phyloP scores from a whole-genome alignment of 2,797 vertebrate species.

The Perodicticus potto region DNA sequence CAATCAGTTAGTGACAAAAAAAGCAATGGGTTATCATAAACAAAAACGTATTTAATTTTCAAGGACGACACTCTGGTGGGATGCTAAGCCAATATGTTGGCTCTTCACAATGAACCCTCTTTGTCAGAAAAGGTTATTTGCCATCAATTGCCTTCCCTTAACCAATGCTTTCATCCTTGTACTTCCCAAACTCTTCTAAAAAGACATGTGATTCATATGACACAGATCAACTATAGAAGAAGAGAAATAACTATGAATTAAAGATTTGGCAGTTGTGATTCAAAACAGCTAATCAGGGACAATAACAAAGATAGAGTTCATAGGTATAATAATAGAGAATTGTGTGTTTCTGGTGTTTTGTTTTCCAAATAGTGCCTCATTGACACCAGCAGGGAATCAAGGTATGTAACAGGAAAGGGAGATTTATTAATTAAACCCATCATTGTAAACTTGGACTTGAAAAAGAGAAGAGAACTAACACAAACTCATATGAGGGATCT shows the following conservation, averaged over 20 bases:
- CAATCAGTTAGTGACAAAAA: background rate
- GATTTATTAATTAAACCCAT: conserved; percentile 1
- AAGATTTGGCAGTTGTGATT: background rate
- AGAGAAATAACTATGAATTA: background rate
- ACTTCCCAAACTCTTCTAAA: background rate
- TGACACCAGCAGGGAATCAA: background rate
- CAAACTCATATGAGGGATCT: background rate
- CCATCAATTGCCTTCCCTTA: background rate
- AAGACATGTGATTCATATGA: background rate
- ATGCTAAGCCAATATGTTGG: background rate
- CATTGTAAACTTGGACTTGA: background rate
- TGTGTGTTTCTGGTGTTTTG: conserved; percentile 8
- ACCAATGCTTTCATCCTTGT: background rate
- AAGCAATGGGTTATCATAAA: background rate
- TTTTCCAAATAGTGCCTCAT: background rate
- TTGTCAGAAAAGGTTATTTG: conserved; percentile 41
- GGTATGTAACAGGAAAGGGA: background rate
- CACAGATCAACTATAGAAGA: background rate
- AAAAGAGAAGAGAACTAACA: background rate
- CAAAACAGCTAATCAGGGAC: background rate
- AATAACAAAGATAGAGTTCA: background rate
- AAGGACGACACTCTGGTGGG: background rate
- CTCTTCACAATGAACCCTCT: background rate
- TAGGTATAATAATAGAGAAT: background rate
- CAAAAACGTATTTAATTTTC: conserved; percentile 16